Conservation (phyloP, 2,888 invertebrate species). For the Meloe dianella region DNA sequence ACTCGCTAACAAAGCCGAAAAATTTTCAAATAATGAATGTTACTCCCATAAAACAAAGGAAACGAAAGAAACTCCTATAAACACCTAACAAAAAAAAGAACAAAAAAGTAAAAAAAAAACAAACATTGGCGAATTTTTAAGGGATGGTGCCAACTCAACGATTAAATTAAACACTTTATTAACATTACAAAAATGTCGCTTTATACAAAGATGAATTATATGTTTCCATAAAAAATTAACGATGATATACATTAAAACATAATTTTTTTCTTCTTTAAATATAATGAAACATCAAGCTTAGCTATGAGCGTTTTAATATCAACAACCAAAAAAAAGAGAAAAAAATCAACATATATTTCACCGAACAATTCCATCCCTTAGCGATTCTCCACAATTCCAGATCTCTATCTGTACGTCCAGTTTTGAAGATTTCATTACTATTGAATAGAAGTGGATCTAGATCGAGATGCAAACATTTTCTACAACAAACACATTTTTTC, state of each 20-base stretch:
- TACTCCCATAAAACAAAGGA: neutral
- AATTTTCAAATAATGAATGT: neutral
- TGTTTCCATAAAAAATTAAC: no score
- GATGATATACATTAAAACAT: neutral
- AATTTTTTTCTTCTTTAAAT: neutral
- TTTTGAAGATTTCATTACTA: no score
- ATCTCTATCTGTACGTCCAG: neutral
- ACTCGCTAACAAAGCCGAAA: neutral
- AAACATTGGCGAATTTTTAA: neutral
- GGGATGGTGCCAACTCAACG: slow-evolving; percentile 4
- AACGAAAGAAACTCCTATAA: neutral
- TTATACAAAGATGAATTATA: neutral
- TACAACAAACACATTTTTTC: neutral
- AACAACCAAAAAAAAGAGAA: no score
- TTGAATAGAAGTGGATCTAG: no score
- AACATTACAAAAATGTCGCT: neutral
- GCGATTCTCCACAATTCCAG: neutral
- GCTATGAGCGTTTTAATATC: neutral
- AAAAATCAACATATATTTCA: no score
- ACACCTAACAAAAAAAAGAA: neutral
- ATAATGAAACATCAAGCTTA: neutral
- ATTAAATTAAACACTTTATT: slow-evolving; percentile 23
- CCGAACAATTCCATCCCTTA: no score
- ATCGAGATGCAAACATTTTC: no score
- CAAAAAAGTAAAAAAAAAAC: no score